These are phyloP conservation scores for Drosophila nr. perissopoda DNA, from an alignment of 2,888 invertebrate genomes.

Conservation along the genomic window DNA sequence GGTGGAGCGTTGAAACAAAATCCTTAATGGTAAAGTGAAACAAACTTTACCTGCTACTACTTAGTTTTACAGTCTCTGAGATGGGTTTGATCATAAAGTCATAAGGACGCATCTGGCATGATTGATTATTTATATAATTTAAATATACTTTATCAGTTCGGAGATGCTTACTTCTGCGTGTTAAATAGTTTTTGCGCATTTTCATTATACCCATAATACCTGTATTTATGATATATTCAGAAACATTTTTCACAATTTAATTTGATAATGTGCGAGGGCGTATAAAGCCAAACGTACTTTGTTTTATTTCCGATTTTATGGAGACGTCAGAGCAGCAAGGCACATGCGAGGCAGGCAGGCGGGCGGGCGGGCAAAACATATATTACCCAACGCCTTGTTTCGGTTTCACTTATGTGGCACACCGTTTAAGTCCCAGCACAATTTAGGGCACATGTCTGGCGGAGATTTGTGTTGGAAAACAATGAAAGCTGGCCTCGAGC, in stretches of 20 bases:
- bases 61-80: fast-evolving
- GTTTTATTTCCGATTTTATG: constrained; percentile 10
- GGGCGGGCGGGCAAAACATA: not conserved
- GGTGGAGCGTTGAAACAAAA: not conserved
- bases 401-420: constrained; percentile 1
- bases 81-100: not conserved
- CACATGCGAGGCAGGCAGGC: not conserved
- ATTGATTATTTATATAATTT: not conserved
- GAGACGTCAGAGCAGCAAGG: not conserved
- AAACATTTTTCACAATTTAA: constrained; percentile 37
- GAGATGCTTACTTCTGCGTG: not conserved
- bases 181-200: no score
- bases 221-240: not conserved
- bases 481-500: constrained; percentile 32
- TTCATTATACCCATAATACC: not conserved
- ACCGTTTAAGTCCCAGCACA: constrained; percentile 27
- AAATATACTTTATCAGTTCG: not conserved
- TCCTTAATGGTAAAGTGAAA: not conserved
- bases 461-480: constrained; percentile 48
- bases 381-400: constrained; percentile 3
- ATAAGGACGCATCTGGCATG: not conserved
- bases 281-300: not conserved
- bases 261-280: constrained; percentile 11
- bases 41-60: not conserved
- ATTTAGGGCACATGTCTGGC: constrained; percentile 21